Percentiles rank a stretch among this genome's conserved stretches.
Conservation (phyloP, 2,797 vertebrate genomes). For the Macroramphosus scolopax region DNA sequence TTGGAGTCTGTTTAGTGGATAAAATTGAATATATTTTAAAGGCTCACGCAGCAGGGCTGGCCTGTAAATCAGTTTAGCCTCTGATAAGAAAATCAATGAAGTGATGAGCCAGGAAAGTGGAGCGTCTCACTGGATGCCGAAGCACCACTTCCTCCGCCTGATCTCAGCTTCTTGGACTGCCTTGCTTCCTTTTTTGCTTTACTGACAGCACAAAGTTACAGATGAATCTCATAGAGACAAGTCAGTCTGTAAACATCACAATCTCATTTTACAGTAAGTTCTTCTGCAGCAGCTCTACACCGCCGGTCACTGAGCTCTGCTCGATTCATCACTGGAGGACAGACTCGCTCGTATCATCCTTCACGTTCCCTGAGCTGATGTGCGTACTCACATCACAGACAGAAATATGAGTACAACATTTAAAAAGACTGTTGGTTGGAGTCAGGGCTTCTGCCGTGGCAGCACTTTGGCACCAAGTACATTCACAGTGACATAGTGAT, state of each 20-base stretch:
- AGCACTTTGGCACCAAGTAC: conserved; percentile 4
- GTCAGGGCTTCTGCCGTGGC: conserved; percentile 10
- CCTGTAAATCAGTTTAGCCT: conserved; percentile 42
- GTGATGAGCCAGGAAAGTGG: conserved; percentile 39
- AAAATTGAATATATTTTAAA: neutral
- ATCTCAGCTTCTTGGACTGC: conserved; percentile 6
- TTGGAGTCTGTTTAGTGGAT: conserved; percentile 3
- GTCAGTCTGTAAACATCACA: conserved; percentile 5
- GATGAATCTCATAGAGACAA: conserved; percentile 5
- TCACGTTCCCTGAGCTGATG: too few species aligned
- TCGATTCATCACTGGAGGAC: neutral
- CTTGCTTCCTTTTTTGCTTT: neutral
- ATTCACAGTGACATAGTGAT: conserved; percentile 20
- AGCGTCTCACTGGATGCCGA: conserved; percentile 17
- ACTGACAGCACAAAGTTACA: conserved; percentile 8
- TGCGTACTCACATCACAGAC: too few species aligned
- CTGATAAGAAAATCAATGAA: conserved; percentile 54
- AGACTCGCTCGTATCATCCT: too few species aligned
- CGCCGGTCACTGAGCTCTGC: conserved; percentile 2
- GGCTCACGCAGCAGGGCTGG: conserved; percentile 9
- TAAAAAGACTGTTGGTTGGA: conserved; percentile 23
- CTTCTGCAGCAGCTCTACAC: neutral
- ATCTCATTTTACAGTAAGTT: conserved; percentile 13
- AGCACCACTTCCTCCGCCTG: conserved; percentile 32
- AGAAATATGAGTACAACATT: conserved; percentile 15